Evolutionary conservation across 2,888 invertebrate species (phyloP).

Genomic region (Andrena trimmerana): DNA sequence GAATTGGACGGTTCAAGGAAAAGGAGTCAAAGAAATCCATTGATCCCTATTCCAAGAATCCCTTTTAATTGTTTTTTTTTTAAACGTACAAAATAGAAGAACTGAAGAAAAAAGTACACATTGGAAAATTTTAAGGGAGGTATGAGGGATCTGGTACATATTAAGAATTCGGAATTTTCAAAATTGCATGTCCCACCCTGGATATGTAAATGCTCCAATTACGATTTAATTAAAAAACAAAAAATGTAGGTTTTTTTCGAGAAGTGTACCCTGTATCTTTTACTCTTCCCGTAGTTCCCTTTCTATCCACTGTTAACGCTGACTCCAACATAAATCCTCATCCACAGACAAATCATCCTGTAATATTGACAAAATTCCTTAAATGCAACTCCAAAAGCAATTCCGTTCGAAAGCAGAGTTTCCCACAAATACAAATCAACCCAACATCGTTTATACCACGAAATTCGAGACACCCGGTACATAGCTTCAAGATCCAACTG

Average conservation of each 20-base stretch:
- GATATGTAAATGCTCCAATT: too few relatives aligned
- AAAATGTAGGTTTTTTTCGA: constrained; percentile 15
- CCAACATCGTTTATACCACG: neutral
- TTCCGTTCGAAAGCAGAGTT: too few relatives aligned
- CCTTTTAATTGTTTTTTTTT: neutral
- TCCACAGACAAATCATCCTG: neutral
- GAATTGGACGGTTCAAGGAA: neutral
- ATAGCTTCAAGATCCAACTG: neutral
- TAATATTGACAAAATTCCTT: too few relatives aligned
- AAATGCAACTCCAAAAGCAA: too few relatives aligned
- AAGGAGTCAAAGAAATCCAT: neutral
- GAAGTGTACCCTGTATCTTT: constrained; percentile 54
- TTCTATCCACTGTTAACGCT: neutral
- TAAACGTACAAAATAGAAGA: too few relatives aligned
- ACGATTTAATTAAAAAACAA: neutral
- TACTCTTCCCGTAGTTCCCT: constrained; percentile 42
- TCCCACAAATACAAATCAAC: too few relatives aligned
- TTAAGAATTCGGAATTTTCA: too few relatives aligned
- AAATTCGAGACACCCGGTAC: neutral
- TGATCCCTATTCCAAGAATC: neutral
- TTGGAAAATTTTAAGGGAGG: too few relatives aligned
- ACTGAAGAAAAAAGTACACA: too few relatives aligned
- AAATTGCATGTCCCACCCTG: too few relatives aligned
- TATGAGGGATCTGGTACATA: too few relatives aligned
- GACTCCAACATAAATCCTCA: neutral